Evolutionary conservation across 2,113 vertebrate species (phyloP).

Genomic region (Euleptes europaea): DNA sequence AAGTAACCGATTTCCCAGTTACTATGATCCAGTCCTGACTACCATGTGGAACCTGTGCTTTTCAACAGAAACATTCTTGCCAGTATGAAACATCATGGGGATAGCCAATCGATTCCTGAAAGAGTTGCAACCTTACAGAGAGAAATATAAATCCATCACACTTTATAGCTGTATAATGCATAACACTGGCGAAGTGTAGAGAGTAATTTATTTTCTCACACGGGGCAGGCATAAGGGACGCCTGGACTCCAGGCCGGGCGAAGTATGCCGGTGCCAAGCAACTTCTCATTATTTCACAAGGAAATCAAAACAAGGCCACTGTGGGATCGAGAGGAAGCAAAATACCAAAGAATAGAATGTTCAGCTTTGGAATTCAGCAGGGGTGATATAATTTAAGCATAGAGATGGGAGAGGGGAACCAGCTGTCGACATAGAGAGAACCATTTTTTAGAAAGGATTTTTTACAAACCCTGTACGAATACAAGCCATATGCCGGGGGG

Average conservation of each 20-base stretch:
- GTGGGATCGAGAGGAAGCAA: background rate
- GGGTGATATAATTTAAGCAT: background rate
- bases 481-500: background rate
- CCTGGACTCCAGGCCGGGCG: background rate
- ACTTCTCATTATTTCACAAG: conserved; percentile 13
- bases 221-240: background rate
- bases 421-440: background rate
- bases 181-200: conserved; percentile 1
- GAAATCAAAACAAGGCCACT: background rate
- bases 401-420: background rate
- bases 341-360: background rate
- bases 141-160: conserved; percentile 21
- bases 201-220: conserved; percentile 26
- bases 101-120: conserved; percentile 34
- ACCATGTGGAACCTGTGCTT: background rate
- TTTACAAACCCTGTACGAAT: background rate
- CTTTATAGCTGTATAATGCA: background rate
- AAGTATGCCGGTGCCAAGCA: background rate
- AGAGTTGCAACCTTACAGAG: conserved; percentile 14
- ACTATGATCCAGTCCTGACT: background rate
- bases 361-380: background rate
- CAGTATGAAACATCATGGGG: background rate
- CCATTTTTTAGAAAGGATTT: background rate
- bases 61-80: background rate
- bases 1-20: background rate